Base-by-base conservation (phyloP, 1,140 invertebrate species). In the Cheumatopsyche charites region DNA sequence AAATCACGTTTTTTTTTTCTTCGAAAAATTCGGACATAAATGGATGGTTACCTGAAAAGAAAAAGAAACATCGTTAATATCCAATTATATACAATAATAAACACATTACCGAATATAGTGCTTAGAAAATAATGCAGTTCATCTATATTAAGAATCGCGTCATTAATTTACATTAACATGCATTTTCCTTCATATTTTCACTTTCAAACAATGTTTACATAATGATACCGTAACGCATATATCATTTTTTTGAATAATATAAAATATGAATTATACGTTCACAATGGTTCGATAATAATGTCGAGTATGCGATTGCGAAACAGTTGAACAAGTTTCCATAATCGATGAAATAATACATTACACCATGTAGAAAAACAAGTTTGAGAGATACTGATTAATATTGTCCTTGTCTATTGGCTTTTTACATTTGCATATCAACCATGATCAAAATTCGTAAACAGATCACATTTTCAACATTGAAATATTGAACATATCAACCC, bases 311-410 rank as follows among this genome's bases (percentile, higher is more conserved):
- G 6, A 62, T 43, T 65, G 62, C 41, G 36, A 26, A 65, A 65
- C 62, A 36, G 4, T 26, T 4, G 29, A 65, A 43, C 62, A 65
- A 65, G 62, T 65, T 65, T 65, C 62, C 62, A 65, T 65, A 65
- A 65, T 65, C 29, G 29, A 21, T 21, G 62, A 26, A 65, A 65
- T 65, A 65, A 65, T 43, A 41, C 29, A 65, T 65, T 65, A n/a
- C 17, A 36, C 62, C 25, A 65, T 36, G 26, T 11, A 42, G 9
- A 17, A 4, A 42, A 52, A 52, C 47, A 52, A 52, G 47, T 52
- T 52, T 17, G 62, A 41, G 61, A 62, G 19, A 17, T 52, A 17
- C 15, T 52, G 7, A 52, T 52, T 52, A 45, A 45, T 45, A n/a
- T 45, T 52, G 47, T 52, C 47, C 47, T 52, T 52, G 47, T 17